Conservation (phyloP, 2,888 invertebrate species). For the Alviniconcha strummeri region DNA sequence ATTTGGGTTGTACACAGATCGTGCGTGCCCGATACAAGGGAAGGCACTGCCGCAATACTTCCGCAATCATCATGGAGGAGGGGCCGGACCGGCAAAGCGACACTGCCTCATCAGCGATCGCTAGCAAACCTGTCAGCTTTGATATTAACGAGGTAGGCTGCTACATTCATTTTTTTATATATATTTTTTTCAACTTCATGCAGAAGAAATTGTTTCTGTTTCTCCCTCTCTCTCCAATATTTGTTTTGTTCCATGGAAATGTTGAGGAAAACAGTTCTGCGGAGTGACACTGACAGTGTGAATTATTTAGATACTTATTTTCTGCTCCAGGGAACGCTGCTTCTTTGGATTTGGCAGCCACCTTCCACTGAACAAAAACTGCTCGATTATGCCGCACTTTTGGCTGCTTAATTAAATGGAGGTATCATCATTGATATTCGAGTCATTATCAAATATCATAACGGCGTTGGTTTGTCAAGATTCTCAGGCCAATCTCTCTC, state of each 20-base stretch:
- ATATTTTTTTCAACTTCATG: neutral
- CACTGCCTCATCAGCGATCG: neutral
- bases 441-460: no score
- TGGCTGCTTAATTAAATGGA: no score
- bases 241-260: no score
- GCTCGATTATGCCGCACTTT: no score
- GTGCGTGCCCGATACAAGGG: neutral
- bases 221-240: no score
- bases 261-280: no score
- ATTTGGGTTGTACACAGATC: no score
- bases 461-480: no score
- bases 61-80: constrained; percentile 32
- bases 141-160: constrained; percentile 23
- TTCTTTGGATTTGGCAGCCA: neutral
- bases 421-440: no score
- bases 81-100: constrained; percentile 17
- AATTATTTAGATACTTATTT: neutral
- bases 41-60: constrained; percentile 9
- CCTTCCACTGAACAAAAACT: neutral
- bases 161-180: neutral
- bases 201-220: no score
- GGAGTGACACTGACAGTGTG: no score
- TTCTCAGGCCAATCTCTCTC: no score
- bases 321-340: neutral
- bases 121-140: constrained; percentile 21